Evolutionary conservation across 1,140 invertebrate species (phyloP).

Genomic region (Psilanteris sp.): DNA sequence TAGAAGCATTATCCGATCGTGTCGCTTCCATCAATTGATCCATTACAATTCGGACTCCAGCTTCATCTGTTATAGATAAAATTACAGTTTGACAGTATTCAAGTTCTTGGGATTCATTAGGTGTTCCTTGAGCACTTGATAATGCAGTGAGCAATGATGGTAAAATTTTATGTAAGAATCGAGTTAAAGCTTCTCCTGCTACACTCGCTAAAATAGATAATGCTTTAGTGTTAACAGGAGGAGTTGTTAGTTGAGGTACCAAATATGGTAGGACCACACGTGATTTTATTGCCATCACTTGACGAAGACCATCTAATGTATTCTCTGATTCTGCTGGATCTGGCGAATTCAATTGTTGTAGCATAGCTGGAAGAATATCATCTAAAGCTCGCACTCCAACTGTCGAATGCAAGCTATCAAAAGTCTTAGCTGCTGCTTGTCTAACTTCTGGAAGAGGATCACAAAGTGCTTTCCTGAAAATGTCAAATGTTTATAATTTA

Average conservation of each 20-base stretch:
- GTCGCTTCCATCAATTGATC: constrained; percentile 93
- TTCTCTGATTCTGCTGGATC: constrained; percentile 88
- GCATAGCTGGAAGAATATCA: constrained; percentile 95
- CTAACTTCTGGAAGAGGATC: constrained; percentile 96
- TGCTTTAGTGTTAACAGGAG: constrained; percentile 94
- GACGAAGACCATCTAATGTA: constrained; percentile 95
- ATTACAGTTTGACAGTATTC: constrained; percentile 96
- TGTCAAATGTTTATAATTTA: too few species aligned
- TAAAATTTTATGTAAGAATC: constrained; percentile 93
- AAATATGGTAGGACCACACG: constrained; percentile 96
- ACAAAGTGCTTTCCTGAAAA: constrained; percentile 89
- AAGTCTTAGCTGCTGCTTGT: constrained; percentile 96
- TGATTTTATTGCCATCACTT: constrained; percentile 98
- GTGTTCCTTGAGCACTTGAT: constrained; percentile 84
- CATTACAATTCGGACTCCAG: constrained; percentile 92
- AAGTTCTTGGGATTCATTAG: constrained; percentile 88
- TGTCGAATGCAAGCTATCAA: constrained; percentile 96
- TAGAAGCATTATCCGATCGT: constrained; percentile 83
- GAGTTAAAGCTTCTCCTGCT: constrained; percentile 94
- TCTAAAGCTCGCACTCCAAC: constrained; percentile 97
- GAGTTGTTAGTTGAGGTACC: constrained; percentile 94
- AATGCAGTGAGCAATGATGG: constrained; percentile 92
- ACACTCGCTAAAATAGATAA: constrained; percentile 95
- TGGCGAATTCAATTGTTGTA: constrained; percentile 90
- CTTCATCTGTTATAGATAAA: constrained; percentile 92